These are phyloP conservation scores for Lepus timidus DNA, from an alignment of 2,113 vertebrate species.

Conservation along the genomic window DNA sequence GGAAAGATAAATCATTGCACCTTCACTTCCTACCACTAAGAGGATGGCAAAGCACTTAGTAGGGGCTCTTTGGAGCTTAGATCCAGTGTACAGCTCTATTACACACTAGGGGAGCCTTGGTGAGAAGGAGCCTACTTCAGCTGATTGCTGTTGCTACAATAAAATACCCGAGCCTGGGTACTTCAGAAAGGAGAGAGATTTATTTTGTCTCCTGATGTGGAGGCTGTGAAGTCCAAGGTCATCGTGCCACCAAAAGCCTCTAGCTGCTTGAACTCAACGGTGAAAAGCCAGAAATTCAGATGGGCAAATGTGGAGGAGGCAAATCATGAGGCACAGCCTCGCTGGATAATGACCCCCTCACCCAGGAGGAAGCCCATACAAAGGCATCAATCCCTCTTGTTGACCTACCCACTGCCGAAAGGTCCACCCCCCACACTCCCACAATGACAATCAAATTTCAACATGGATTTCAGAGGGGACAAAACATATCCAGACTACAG, in stretches of 20 bases:
- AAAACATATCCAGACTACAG: background rate
- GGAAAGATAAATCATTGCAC: background rate
- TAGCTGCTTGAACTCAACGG: too few species aligned
- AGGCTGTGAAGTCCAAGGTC: background rate
- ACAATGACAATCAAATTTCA: background rate
- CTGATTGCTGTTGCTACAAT: background rate
- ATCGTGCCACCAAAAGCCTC: background rate
- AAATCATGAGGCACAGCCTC: background rate
- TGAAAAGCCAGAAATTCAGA: background rate
- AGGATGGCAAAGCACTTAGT: background rate
- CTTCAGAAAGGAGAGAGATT: background rate
- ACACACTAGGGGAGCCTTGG: background rate
- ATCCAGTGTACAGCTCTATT: background rate
- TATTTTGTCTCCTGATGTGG: background rate
- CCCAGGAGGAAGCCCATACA: background rate
- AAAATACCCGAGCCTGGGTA: background rate
- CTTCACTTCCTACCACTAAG: background rate
- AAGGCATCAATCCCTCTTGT: background rate
- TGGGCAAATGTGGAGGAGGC: background rate
- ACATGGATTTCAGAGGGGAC: background rate
- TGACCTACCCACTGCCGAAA: background rate
- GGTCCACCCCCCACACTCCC: too few species aligned
- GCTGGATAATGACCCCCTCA: background rate
- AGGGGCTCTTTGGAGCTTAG: background rate
- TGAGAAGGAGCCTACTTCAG: background rate